These are phyloP conservation scores for Psammodynastes pulverulentus DNA, from an alignment of 2,113 vertebrate genomes.

Conservation along the genomic window DNA sequence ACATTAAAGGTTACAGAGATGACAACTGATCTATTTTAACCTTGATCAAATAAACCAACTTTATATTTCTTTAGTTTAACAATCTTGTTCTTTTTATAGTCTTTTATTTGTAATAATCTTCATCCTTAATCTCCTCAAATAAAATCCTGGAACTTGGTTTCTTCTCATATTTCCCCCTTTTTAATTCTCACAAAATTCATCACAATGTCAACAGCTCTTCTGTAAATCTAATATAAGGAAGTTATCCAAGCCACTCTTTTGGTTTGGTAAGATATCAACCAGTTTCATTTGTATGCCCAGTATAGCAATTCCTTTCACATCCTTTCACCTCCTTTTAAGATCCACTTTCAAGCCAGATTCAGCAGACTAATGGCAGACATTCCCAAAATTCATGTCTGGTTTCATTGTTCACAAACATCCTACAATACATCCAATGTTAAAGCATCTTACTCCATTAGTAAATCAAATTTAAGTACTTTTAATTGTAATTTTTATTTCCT, in stretches of 20 bases:
- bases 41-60: not conserved
- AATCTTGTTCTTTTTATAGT: not conserved
- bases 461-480: not conserved
- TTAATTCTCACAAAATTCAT: not conserved
- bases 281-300: not conserved
- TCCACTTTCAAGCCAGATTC: not conserved
- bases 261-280: not conserved
- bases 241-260: not conserved
- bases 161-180: not conserved
- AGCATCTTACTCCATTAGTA: not conserved
- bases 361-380: not conserved
- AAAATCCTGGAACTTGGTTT: not conserved
- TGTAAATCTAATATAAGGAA: not conserved
- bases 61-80: not conserved
- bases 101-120: not conserved
- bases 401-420: not conserved
- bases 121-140: not conserved
- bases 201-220: not conserved
- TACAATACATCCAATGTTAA: not conserved
- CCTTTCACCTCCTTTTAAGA: too few species aligned
- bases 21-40: not conserved
- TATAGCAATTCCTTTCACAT: not conserved
- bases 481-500: not conserved
- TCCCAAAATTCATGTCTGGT: not conserved
- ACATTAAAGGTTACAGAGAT: not conserved